Base-by-base conservation (phyloP, 37 sponge, comb jelly and placozoan species). In the Beroe forskalii region DNA sequence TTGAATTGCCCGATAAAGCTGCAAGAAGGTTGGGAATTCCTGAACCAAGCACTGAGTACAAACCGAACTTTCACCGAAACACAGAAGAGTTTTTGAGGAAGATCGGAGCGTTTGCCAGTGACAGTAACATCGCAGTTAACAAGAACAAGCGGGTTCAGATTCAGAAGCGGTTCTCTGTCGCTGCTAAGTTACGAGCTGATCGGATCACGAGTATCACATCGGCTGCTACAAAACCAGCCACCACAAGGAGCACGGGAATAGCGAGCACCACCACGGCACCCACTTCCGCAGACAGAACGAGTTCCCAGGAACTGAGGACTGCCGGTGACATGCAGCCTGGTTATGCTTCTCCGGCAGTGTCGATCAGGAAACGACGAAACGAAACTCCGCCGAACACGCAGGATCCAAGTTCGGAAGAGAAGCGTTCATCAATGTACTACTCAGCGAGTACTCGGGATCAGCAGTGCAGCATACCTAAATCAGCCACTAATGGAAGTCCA, bases 21-120 rank as follows among this genome's bases (percentile, higher is more conserved):
- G 72, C 72, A 3, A 69, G 32, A 36, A 69, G 33, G 6, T 17
- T 69, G 14, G 72, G 72, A 36, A 69, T 69, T 32, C 27, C 38
- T 6, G 30, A 64, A 22, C 25, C 66, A 23, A 24, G 25, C 2
- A 28, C 4, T 30, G 66, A 63, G 20, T 4, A 20, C 4, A 24
- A 20, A 20, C 19, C 38, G 17, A 32, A 69, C 72, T 33, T 33
- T 48, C 6, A 48, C 27, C 14, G 27, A 20, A 69, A 17, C 17
- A 69, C 72, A 12, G 72, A 69, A 33, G 72, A 69, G 28, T 69
- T 69, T 17, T 17, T 69, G 4, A 27, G 72, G 27, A 69, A 69
- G 38, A 69, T 69, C 27, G 72, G 72, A 14, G 72, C 72, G 38
- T 69, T 69, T 35, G 72, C 72, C 1, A 69, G 72, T 33, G 72